Base-by-base conservation (phyloP, 2,888 invertebrate species). In the Catocala fraxini region DNA sequence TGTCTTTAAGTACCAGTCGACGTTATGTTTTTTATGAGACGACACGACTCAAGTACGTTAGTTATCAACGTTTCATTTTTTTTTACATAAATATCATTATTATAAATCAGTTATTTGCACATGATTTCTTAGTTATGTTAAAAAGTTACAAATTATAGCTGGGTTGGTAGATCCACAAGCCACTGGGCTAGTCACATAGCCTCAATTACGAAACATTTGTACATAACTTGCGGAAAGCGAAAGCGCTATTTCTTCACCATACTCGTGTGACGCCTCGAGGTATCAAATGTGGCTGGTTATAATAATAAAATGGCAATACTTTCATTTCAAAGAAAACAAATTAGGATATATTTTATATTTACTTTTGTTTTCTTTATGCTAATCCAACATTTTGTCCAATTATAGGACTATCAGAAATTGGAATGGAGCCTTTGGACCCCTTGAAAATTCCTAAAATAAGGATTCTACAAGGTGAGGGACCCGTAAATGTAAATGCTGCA, bases 401-500 rank as follows among this genome's bases (percentile, higher is more conserved):
- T 82, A 48, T 82, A 94, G 95, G 96, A 65, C 85, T 95, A 58
- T 94, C 95, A 55, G 95, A 95, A 75, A 95, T 96, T 62, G 93
- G 92, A n/a, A 87, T 96, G 75, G 90, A 95, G n/a, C 93, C 96
- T 33, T 86, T 96, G 72, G 97, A 97, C 86, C 97, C 96, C 0
- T 83, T 97, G 57, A 94, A 95, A 73, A 94, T 96, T 49, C 95
- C 95, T 6, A 93, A 95, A 87, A 95, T 97, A 77, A 92, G 95
- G 83, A 96, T 97, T 78, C 89, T 96, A 54, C 96, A 96, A 92
- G 96, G 96, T 25, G 95, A 95, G 54, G 96, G 96, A 39, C 96
- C 96, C 2, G 96, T 96, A 0, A 96, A 95, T 77, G 95, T 97
- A 0, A 97, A 96, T 74, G 96, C 96, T 33, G 96, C 96, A 15